Percentiles rank a stretch among this genome's conserved stretches.
phyloP scores from a whole-genome alignment of 2,888 invertebrate genomes.

The Caenorhabditis sulstoni region DNA sequence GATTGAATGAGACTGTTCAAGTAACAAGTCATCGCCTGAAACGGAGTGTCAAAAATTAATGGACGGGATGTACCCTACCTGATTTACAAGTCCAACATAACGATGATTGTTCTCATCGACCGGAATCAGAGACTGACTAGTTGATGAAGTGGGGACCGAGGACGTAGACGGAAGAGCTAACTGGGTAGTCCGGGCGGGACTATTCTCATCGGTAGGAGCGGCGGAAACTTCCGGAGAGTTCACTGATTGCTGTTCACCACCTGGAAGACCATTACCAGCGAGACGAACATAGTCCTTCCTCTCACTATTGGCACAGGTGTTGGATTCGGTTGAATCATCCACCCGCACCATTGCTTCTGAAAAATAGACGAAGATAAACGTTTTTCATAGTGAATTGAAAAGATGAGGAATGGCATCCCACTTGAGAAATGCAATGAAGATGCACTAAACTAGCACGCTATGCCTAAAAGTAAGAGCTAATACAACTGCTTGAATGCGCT shows the following conservation, averaged over 20 bases:
- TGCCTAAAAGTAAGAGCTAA: conserved; percentile 20
- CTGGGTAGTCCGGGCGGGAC: conserved; percentile 18
- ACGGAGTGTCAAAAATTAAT: background rate
- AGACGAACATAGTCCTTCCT: conserved; percentile 18
- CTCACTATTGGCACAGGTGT: conserved; percentile 1
- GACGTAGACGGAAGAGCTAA: conserved; percentile 30
- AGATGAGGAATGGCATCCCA: background rate
- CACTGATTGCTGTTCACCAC: conserved; percentile 41
- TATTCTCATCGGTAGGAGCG: conserved; percentile 18
- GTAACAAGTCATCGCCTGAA: conserved; percentile 92
- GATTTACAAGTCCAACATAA: conserved; percentile 79
- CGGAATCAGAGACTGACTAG: conserved; percentile 34
- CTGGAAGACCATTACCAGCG: conserved; percentile 36
- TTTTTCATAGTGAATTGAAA: background rate
- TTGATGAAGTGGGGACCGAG: conserved; percentile 3
- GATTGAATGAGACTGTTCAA: conserved; percentile 91
- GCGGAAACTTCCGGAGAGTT: conserved; percentile 21
- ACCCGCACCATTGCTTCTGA: conserved; percentile 47
- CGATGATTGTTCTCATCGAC: conserved; percentile 77
- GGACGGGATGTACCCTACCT: conserved; percentile 37
- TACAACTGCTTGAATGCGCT: conserved; percentile 23
- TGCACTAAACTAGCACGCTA: conserved; percentile 49
- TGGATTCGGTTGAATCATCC: conserved; percentile 15
- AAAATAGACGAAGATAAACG: no score
- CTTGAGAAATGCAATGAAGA: conserved; percentile 40